These are phyloP conservation scores for Glareola pratincola DNA, from an alignment of 2,113 vertebrate species.

Conservation along the genomic window DNA sequence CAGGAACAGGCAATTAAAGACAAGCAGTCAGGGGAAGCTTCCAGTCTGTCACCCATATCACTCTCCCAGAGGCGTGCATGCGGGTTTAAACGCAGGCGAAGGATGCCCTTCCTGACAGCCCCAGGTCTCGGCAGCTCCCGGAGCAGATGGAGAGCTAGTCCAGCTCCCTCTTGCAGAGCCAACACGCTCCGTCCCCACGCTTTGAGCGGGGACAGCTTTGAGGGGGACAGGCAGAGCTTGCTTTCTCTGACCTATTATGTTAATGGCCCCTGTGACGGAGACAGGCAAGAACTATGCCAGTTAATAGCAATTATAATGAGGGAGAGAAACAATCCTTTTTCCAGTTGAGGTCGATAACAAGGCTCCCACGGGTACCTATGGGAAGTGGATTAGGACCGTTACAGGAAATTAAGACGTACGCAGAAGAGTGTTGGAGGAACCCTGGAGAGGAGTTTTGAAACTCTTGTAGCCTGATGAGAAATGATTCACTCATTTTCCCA, in stretches of 20 bases:
- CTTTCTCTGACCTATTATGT: background rate
- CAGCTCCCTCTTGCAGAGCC: background rate
- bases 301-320: constrained; percentile 30
- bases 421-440: background rate
- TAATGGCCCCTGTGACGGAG: background rate
- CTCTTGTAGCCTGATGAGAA: constrained; percentile 13
- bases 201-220: background rate
- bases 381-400: background rate
- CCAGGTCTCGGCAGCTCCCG: background rate
- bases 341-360: constrained; percentile 43
- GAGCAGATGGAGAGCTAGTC: background rate
- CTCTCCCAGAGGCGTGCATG: rapidly evolving
- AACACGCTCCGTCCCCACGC: rapidly evolving
- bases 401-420: constrained; percentile 1
- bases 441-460: background rate
- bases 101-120: background rate
- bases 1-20: constrained; percentile 11
- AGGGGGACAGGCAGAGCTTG: background rate
- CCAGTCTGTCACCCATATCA: background rate
- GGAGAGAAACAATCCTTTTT: constrained; percentile 21
- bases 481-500: background rate
- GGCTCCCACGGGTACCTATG: constrained; percentile 5
- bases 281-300: background rate
- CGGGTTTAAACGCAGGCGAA: background rate
- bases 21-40: background rate